Evolutionary conservation across 2,797 vertebrate genomes (phyloP), one percentile per base, ranked within the genome.

Genomic region (Anisognathus igniventris): DNA sequence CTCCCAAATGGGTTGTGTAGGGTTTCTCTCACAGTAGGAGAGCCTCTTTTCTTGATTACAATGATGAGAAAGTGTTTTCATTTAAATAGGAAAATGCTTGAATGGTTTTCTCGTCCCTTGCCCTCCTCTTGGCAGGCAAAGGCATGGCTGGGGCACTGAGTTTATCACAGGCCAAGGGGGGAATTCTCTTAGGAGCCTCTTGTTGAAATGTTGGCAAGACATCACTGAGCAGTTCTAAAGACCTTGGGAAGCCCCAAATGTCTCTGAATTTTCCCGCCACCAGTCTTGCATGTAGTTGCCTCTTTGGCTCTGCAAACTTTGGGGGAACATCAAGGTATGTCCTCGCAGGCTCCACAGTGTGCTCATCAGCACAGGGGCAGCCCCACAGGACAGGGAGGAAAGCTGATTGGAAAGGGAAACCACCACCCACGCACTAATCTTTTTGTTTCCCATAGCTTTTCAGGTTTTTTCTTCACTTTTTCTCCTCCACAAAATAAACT

Each of bases 171-270:
- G 85, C 95, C 90, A 90, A 91, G 62, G 70, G 40, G 89, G 56
- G 74, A 92, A 86, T 90, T 96, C 91, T 96, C 95, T 68, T 30
- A 74, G 93, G 79, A 95, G 60, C 40, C 79, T 85, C 87, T 92
- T 90, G 89, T 93, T 92, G 88, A 86, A 94, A 88, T 71, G 71
- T 79, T 96, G 92, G 95, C 95, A 96, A 57, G 95, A 92, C 87
- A 93, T 94, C 95, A 93, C 87, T 91, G 92, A 91, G 73, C 82
- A 67, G 71, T 61, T 93, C 82, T 81, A 92, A 96, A 96, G 91
- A 64, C 54, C 68, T 94, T 9, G 16, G 88, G 89, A 97, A 96
- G 89, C 60, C 89, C 87, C 73, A 88, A 2, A 88, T 76, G 72
- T 85, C 66, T 85, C 83, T 58, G 67, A 88, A 87, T 93, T 96